Evolutionary conservation across 2,113 vertebrate genomes (phyloP), one percentile per base, ranked within the genome.

Genomic region (Clarias magur): DNA sequence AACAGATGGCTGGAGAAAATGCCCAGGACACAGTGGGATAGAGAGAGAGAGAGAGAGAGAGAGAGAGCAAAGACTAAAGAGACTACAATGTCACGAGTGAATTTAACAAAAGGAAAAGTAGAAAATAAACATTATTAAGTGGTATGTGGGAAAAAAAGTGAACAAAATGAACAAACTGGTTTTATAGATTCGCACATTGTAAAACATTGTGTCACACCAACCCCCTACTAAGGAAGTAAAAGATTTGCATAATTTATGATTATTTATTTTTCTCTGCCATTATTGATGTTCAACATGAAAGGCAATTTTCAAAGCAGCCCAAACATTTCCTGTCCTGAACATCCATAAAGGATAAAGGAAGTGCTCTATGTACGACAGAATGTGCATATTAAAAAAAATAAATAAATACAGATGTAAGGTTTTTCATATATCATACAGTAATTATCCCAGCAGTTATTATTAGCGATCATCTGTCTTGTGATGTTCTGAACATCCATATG

Each of bases 1-100:
- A 95, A 93, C 95, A 95, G 94, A 95, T 95, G 95, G 94, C 90
- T 85, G 89, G 85, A 86, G 80, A 92, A 90, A 92, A 92, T 92
- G 93, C 90, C 91, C 91, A 93, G 91, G 92, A 94, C 92, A 91
- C 92, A 93, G 92, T 91, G 85, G 92, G 93, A 93, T 91, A 91
- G 85, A 7, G 60, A 84, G 12, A 53, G 88, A 88, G 68, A 87
- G 78, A 89, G 85, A 88, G 89, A 88, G 85, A 86, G 76, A 82
- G 70, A 60, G 89, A 60, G 38, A 57, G n/a, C 53, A 59, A 54
- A 83, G 65, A 60, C 62, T 56, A 57, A 25, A 85, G 21, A 27
- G 11, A 67, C 38, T 82, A 82, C 27, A 78, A 78, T 78, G 53
- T 65, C 42, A 54, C 3, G 17, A 57, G 30, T 76, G 23, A 63